These are phyloP conservation scores for Sminthurinus aureus DNA, from an alignment of 2,888 invertebrate species.

Conservation along the genomic window DNA sequence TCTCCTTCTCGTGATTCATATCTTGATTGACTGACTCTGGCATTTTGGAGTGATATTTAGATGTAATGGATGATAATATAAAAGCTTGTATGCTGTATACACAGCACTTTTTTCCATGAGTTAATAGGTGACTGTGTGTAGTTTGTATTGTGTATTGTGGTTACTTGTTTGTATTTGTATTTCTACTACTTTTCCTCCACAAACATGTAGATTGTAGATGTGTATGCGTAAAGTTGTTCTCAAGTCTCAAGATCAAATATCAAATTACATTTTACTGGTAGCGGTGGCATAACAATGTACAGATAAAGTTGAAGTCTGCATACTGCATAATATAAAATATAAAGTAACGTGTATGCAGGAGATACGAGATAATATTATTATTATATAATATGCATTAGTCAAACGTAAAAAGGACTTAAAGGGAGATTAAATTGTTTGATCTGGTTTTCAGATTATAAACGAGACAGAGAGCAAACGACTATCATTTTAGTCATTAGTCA, in stretches of 20 bases:
- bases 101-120: not conserved
- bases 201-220: too few relatives aligned
- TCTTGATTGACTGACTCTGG: constrained; percentile 34
- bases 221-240: too few relatives aligned
- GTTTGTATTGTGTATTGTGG: not conserved
- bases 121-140: not conserved
- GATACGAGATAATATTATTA: not conserved
- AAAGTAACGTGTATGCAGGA: too few relatives aligned
- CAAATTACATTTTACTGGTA: too few relatives aligned
- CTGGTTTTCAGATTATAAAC: not conserved
- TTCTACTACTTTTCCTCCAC: not conserved
- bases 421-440: not conserved
- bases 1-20: constrained; percentile 18
- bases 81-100: not conserved
- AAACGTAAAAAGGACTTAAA: not conserved
- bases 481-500: not conserved
- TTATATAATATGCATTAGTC: not conserved
- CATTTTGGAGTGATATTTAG: constrained; percentile 41
- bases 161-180: not conserved
- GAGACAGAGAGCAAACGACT: not conserved
- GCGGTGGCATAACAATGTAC: too few relatives aligned
- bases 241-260: too few relatives aligned
- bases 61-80: constrained; percentile 26
- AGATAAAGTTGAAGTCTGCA: too few relatives aligned
- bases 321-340: not conserved